These are phyloP conservation scores for Ageneiosus marmoratus DNA, from an alignment of 2,113 vertebrate genomes.

Conservation along the genomic window DNA sequence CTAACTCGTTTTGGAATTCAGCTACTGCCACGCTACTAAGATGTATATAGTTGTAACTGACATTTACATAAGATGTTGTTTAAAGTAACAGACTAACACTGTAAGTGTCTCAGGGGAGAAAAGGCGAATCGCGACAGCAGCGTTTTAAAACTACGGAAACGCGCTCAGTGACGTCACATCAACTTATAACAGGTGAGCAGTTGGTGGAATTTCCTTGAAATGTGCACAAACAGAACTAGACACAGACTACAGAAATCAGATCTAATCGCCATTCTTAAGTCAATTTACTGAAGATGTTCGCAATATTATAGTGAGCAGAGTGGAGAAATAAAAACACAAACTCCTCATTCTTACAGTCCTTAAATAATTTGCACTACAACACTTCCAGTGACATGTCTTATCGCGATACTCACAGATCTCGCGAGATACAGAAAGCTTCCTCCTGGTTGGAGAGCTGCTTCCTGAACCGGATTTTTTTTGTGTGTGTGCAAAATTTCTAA, in stretches of 20 bases:
- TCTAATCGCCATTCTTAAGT: too few relatives aligned
- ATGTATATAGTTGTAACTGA: background rate
- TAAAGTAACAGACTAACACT: background rate
- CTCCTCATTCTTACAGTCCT: background rate
- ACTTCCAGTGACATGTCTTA: background rate
- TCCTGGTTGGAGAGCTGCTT: slow-evolving; percentile 53
- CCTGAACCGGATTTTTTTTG: slow-evolving; percentile 52
- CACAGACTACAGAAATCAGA: too few relatives aligned
- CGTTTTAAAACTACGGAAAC: background rate
- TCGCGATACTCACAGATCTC: slow-evolving; percentile 42
- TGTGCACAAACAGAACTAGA: too few relatives aligned
- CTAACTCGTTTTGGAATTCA: background rate
- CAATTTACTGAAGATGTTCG: background rate
- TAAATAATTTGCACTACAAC: background rate
- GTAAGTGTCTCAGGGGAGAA: background rate
- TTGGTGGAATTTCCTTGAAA: too few relatives aligned
- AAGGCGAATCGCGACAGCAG: background rate
- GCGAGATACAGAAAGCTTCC: slow-evolving; percentile 48
- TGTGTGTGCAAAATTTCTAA: background rate
- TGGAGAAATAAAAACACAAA: too few relatives aligned
- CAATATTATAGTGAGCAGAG: background rate
- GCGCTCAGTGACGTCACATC: too few relatives aligned
- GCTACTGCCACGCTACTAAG: background rate
- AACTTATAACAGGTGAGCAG: too few relatives aligned
- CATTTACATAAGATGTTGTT: background rate